These are phyloP conservation scores for Nautilus pompilius DNA, from an alignment of 1,140 invertebrate species.

Conservation along the genomic window DNA sequence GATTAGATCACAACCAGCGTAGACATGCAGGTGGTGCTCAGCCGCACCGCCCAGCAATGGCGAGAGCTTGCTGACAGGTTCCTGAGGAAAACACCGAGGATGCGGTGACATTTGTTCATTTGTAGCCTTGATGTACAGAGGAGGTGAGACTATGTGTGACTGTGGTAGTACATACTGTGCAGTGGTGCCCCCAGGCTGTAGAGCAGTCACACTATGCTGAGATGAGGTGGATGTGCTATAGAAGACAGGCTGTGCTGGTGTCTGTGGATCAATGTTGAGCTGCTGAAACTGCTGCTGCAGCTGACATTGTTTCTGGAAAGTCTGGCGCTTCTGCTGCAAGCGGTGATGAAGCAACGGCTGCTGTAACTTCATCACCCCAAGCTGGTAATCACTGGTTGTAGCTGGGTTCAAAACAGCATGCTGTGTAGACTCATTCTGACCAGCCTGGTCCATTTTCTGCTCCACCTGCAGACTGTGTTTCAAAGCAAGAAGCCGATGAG, in stretches of 20 bases:
- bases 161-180: constrained; percentile 1
- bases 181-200: background rate
- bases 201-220: background rate
- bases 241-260: constrained; percentile 1
- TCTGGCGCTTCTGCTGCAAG: constrained; percentile 75
- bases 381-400: background rate
- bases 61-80: no score
- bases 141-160: no score
- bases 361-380: constrained; percentile 58
- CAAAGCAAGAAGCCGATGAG: constrained; percentile 44
- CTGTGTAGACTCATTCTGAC: background rate
- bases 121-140: no score
- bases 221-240: background rate
- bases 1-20: no score
- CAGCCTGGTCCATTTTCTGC: constrained; percentile 32
- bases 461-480: constrained; percentile 48
- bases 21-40: no score
- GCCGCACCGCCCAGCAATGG: no score
- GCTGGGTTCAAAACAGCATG: constrained; percentile 11
- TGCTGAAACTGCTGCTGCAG: constrained; percentile 58
- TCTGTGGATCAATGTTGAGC: constrained; percentile 37
- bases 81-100: no score
- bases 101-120: no score
- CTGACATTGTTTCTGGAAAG: constrained; percentile 76
- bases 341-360: constrained; percentile 74